phyloP scores from a whole-genome alignment of 2,797 vertebrate genomes.

The Girardinus metallicus region DNA sequence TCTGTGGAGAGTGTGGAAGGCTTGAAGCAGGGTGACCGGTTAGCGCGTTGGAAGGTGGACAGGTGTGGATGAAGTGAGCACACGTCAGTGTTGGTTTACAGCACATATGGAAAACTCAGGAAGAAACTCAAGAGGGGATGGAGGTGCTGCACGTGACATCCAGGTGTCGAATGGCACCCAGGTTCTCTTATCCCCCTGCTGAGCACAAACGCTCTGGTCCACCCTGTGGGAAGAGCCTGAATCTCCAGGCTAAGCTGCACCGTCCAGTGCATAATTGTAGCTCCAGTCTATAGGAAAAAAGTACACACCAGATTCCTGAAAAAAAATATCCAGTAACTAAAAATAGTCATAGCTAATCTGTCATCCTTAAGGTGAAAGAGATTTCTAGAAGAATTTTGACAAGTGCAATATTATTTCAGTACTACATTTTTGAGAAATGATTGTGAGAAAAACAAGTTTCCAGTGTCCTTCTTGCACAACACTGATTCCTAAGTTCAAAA shows the following conservation, averaged over 20 bases:
- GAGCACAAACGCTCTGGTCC: no score
- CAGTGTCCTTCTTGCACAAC: no score
- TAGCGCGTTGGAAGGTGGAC: no score
- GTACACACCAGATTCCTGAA: no score
- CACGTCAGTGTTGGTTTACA: neutral
- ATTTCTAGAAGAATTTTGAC: neutral
- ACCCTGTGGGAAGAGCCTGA: no score
- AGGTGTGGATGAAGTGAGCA: neutral
- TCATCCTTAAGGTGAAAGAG: neutral
- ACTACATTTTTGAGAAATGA: neutral
- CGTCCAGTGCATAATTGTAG: no score
- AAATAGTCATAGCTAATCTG: neutral
- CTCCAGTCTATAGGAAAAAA: no score
- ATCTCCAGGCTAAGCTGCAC: no score
- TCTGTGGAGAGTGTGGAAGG: no score
- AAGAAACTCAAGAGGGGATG: neutral
- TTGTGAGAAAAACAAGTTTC: neutral
- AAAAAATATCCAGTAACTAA: neutral
- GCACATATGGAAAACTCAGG: neutral
- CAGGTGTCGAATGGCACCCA: no score
- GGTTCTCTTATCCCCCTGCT: no score
- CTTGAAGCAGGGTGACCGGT: neutral
- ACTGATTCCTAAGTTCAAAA: neutral
- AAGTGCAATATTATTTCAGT: neutral
- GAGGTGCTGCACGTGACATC: no score